Evolutionary conservation across 1,140 invertebrate genomes (phyloP), one percentile per base, ranked within the genome.

Genomic region (Drosophila persimilis): DNA sequence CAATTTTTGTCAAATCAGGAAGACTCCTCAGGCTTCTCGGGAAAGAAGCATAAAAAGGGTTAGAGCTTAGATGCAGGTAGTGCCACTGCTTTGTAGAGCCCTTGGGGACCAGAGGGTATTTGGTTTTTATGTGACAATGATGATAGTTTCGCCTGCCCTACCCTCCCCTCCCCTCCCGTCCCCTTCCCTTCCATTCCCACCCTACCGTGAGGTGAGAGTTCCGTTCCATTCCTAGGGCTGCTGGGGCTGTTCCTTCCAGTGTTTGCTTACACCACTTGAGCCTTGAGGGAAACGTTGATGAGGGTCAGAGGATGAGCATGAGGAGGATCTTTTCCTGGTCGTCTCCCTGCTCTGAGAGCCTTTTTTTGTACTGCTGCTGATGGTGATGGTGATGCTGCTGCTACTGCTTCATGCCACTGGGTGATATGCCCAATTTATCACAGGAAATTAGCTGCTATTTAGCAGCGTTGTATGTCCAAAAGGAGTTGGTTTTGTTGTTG

Each of bases 371-470:
- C 8, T 64, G 24, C 43, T 60, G 15, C 26, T 54, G 24, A 17
- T 17, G 17, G 17, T 17, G 17, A 17, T 17, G 17, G 17, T 17
- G 9, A 7, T 47, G 20, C 13, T 29, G 24, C 29, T 61, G 50
- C 11, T 39, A 3, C 11, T 45, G 50, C 65, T 65, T 22, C 35
- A 29, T 52, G 51, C 63, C 43, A 54, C 50, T 51, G 64, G 54
- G 71, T 81, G 86, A 89, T 89, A 89, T 89, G 80, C 77, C 77
- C 80, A 89, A 86, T 89, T 89, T 89, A 89, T 89, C 75, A 81
- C 80, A 86, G 86, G 75, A 89, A 89, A 89, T 89, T 89, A 89
- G 86, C 80, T 89, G 86, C 86, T 89, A 89, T 89, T 89, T 89
- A 89, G 78, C 74, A 89, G 60, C 75, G 83, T 88, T 86, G 83